phyloP scores from a whole-genome alignment of 2,797 vertebrate genomes.

The Gallinago stenura region DNA sequence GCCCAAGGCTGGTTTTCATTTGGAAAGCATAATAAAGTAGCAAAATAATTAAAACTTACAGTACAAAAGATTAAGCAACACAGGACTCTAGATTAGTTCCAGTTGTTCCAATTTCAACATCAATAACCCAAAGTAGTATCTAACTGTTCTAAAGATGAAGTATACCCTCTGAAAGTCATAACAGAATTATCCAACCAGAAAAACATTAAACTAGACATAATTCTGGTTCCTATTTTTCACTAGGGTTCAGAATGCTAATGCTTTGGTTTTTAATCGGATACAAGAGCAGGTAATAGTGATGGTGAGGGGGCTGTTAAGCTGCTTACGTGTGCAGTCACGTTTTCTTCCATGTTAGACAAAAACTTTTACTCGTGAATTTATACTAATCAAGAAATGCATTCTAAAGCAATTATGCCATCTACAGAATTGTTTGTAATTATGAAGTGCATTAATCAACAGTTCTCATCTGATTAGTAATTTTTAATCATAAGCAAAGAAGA shows the following conservation, averaged over 20 bases:
- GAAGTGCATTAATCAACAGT: slow-evolving; percentile 36
- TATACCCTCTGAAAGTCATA: slow-evolving; percentile 34
- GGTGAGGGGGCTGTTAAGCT: not conserved
- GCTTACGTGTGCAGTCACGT: accelerated
- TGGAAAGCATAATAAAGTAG: slow-evolving; percentile 10
- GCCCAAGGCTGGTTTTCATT: slow-evolving; percentile 18
- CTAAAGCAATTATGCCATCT: slow-evolving; percentile 30
- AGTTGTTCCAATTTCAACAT: slow-evolving; percentile 42
- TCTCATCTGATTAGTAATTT: slow-evolving; percentile 37
- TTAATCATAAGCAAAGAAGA: slow-evolving; percentile 22
- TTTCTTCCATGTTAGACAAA: not conserved
- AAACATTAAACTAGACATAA: slow-evolving; percentile 9
- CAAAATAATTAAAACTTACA: slow-evolving; percentile 60
- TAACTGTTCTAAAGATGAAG: slow-evolving; percentile 43
- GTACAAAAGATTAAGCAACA: slow-evolving; percentile 27
- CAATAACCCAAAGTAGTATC: not conserved
- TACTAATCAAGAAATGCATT: slow-evolving; percentile 24
- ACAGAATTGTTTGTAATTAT: slow-evolving; percentile 30
- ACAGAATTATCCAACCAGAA: slow-evolving; percentile 2
- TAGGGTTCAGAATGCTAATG: not conserved
- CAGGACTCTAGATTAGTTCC: slow-evolving; percentile 46
- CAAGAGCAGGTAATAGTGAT: not conserved
- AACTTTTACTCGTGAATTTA: not conserved
- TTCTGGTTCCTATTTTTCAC: not conserved
- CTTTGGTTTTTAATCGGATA: not conserved